These are phyloP conservation scores for Aramus guarauna DNA, from an alignment of 2,113 vertebrate species.

Conservation along the genomic window DNA sequence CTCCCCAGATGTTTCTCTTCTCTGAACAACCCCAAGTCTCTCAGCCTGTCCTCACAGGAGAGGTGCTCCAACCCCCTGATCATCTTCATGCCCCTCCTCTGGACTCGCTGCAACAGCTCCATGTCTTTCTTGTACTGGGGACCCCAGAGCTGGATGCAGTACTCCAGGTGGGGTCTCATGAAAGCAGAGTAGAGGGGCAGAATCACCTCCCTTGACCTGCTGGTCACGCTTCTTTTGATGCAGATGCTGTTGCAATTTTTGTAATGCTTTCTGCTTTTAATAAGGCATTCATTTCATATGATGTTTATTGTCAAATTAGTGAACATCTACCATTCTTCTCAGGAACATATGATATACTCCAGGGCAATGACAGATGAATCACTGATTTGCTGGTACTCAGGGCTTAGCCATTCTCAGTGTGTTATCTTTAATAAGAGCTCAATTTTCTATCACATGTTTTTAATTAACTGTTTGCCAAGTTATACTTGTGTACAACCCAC, in stretches of 20 bases:
- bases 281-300: neutral
- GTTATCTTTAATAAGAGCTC: neutral
- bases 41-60: too few species aligned
- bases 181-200: too few species aligned
- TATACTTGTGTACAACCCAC: neutral
- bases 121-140: too few species aligned
- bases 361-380: neutral
- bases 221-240: too few species aligned
- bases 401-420: neutral
- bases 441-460: neutral
- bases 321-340: neutral
- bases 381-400: neutral
- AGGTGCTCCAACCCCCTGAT: too few species aligned
- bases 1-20: neutral
- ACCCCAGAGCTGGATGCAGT: too few species aligned
- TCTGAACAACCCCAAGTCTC: neutral
- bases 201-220: too few species aligned
- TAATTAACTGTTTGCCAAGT: neutral
- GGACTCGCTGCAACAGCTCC: too few species aligned
- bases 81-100: too few species aligned
- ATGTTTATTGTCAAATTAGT: neutral
- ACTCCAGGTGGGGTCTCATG: too few species aligned
- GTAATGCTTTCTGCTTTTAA: neutral
- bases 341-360: neutral
- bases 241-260: neutral